Base-by-base conservation (phyloP, 2,888 invertebrate genomes). In the Pandemis cinnamomeana region DNA sequence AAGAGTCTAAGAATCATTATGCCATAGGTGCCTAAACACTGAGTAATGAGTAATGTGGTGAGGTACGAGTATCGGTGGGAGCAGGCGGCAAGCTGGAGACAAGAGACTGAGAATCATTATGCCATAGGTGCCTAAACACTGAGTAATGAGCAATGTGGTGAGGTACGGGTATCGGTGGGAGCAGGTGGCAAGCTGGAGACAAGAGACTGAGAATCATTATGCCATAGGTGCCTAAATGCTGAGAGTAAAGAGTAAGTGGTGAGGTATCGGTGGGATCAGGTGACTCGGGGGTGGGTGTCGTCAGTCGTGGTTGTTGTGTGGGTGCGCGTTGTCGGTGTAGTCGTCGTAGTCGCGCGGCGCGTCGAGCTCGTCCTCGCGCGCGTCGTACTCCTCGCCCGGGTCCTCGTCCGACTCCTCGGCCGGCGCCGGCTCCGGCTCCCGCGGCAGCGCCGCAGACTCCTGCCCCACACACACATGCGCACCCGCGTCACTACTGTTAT, bases 311-410 rank as follows among this genome's bases (percentile, higher is more conserved):
- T 84, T 89, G 72, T 79, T 36, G 86, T 78, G 89, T 80, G 81
- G 86, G 81, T 90, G 90, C 81, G 91, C 86, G 87, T 93, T 91
- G 86, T 93, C 92, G 64, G 85, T 85, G 88, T 93, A 93, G 88
- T 93, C 93, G 82, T 92, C 92, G 86, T 93, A 92, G 84, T 92
- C 90, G 75, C 88, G 87, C 80, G 87, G 83, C 77, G 86, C 81
- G 73, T 89, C 91, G 7, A 87, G 87, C 77, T 91, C 91, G 80
- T 89, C 87, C 77, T 89, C 88, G 78, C 85, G 84, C 75, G 82
- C 85, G 76, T 89, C 89, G 83, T 89, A 86, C 78, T 91, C 89
- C 76, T 86, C 88, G 70, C 79, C 83, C 42, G 76, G 82, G 55
- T 82, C 89, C 55, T 78, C 83, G 75, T 83, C 89, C 68, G 79